These are phyloP conservation scores for Clistopyga incitator DNA, from an alignment of 2,888 invertebrate genomes.

Conservation along the genomic window DNA sequence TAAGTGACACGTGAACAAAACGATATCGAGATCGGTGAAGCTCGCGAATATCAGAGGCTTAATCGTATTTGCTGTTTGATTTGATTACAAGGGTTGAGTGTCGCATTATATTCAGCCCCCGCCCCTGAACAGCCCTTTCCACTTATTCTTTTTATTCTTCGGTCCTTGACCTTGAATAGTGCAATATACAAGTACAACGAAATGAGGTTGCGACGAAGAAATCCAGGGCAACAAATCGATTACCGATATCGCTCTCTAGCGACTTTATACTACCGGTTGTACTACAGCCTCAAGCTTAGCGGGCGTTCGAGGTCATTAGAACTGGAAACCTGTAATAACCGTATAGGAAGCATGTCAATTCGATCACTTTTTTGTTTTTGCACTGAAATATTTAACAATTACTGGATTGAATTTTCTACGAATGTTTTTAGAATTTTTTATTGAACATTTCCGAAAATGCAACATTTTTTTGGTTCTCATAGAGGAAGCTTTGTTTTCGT, in stretches of 20 bases:
- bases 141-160: constrained; percentile 8
- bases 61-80: constrained; percentile 64
- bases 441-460: no score
- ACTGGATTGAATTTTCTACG: no score
- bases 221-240: constrained; percentile 63
- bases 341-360: background rate
- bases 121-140: constrained; percentile 17
- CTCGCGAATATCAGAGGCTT: constrained; percentile 51
- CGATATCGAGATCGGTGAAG: constrained; percentile 53
- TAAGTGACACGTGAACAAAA: constrained; percentile 5
- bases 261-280: constrained; percentile 33
- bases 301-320: constrained; percentile 20
- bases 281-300: constrained; percentile 2
- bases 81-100: constrained; percentile 44
- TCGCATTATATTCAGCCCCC: constrained; percentile 5
- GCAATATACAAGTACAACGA: constrained; percentile 18
- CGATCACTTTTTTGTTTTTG: background rate
- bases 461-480: no score
- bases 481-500: no score
- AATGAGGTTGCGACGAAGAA: constrained; percentile 52
- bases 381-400: no score
- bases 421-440: no score
- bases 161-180: constrained; percentile 41
- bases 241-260: constrained; percentile 46
- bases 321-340: constrained; percentile 26